Evolutionary conservation across 2,113 vertebrate genomes (phyloP).

Genomic region (Pogona vitticeps): DNA sequence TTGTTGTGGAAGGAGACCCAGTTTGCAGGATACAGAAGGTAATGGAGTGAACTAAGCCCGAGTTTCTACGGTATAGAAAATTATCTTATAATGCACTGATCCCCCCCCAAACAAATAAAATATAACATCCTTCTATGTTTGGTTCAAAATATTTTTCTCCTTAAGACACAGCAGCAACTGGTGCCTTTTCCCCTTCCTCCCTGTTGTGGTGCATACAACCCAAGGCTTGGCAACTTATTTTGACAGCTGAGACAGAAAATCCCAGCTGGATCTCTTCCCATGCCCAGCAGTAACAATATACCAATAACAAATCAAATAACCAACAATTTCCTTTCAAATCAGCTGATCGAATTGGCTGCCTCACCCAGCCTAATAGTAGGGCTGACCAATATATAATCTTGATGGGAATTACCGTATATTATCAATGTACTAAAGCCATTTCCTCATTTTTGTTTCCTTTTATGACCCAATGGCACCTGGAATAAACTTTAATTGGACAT

Average conservation of each 20-base stretch:
- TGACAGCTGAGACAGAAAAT: neutral
- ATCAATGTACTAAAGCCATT: constrained; percentile 41
- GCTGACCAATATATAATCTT: neutral
- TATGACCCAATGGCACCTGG: constrained; percentile 58
- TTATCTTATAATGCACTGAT: neutral
- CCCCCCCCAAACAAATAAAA: neutral
- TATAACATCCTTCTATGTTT: neutral
- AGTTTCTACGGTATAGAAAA: neutral
- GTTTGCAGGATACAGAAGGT: neutral
- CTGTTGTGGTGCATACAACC: neutral
- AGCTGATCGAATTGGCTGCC: neutral
- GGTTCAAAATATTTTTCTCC: neutral
- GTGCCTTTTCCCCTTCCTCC: neutral
- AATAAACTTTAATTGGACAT: constrained; percentile 64
- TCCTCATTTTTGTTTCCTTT: constrained; percentile 63
- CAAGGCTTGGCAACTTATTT: neutral
- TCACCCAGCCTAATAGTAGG: neutral
- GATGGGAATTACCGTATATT: constrained; percentile 39
- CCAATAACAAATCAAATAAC: neutral
- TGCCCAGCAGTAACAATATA: neutral
- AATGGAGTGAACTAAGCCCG: neutral
- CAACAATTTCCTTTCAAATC: neutral
- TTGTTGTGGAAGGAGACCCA: neutral
- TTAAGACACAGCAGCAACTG: neutral
- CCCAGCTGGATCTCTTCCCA: neutral